Conservation (phyloP, 2,113 vertebrate genomes). For the Leptobrachium ailaonicum region DNA sequence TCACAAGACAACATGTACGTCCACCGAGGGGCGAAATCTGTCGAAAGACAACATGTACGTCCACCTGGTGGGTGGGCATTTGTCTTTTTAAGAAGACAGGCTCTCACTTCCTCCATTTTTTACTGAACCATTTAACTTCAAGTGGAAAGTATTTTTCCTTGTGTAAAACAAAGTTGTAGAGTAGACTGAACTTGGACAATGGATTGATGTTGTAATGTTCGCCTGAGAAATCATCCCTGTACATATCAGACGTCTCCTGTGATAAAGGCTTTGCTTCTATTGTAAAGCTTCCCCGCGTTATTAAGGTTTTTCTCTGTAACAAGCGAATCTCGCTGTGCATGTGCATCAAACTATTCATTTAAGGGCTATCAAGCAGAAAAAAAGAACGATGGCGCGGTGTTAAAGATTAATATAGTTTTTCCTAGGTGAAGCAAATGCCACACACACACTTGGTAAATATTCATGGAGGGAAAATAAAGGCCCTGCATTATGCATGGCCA, state of each 20-base stretch:
- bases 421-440: conserved; percentile 39
- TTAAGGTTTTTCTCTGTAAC: neutral
- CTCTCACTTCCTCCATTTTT: neutral
- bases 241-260: neutral
- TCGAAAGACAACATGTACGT: too few relatives aligned
- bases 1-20: too few relatives aligned
- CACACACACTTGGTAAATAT: conserved; percentile 41
- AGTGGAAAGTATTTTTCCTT: neutral
- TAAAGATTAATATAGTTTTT: conserved; percentile 41
- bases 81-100: neutral
- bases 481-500: conserved; percentile 41
- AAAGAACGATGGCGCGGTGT: conserved; percentile 19
- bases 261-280: neutral
- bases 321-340: neutral
- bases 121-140: neutral
- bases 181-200: neutral
- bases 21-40: too few relatives aligned
- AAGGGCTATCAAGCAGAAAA: conserved; percentile 18
- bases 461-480: conserved; percentile 11
- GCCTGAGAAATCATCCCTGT: neutral
- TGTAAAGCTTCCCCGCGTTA: neutral
- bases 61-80: too few relatives aligned
- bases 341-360: conserved; percentile 24
- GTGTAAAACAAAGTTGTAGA: neutral
- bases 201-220: neutral